phyloP scores from a whole-genome alignment of 2,797 vertebrate species.

The Anolis apletophallus region DNA sequence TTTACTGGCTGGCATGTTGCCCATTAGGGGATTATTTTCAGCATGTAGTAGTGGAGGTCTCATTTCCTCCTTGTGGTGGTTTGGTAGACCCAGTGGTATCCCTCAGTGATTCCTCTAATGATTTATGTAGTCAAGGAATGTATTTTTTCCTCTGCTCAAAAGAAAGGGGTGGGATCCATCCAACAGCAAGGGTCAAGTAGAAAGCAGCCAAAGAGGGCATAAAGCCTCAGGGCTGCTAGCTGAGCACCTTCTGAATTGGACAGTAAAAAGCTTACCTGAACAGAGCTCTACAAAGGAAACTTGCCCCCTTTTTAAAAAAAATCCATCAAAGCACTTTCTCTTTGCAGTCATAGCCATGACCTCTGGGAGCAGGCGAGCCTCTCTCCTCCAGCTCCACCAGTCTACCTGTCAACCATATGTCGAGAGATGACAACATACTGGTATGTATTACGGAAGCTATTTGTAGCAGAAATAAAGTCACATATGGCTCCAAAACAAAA shows the following conservation, averaged over 20 bases:
- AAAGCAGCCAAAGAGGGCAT: neutral
- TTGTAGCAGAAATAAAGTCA: conserved; percentile 66
- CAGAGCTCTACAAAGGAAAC: conserved; percentile 30
- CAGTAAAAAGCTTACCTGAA: conserved; percentile 33
- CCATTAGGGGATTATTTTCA: too few relatives aligned
- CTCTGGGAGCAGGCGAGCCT: conserved; percentile 59
- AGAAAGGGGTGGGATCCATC: neutral
- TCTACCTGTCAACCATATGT: conserved; percentile 66
- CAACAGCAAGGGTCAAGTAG: neutral
- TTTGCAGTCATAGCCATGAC: conserved; percentile 53
- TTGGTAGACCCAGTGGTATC: too few relatives aligned
- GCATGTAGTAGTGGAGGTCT: too few relatives aligned
- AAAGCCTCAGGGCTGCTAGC: neutral
- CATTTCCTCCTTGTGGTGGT: too few relatives aligned
- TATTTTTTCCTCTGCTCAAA: neutral
- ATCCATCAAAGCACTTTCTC: conserved; percentile 46
- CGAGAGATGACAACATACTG: conserved; percentile 56
- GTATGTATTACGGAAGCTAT: conserved; percentile 64
- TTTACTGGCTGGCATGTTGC: too few relatives aligned
- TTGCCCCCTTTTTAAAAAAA: conserved; percentile 46
- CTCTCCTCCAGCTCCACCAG: conserved; percentile 67
- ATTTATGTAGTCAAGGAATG: neutral
- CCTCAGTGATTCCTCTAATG: too few relatives aligned
- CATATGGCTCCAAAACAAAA: conserved; percentile 61
- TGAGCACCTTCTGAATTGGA: neutral